A percentile compares a stretch with the other conserved stretches of the same genome.
Conservation (phyloP, 2,888 invertebrate genomes). For the Noctua comes region DNA sequence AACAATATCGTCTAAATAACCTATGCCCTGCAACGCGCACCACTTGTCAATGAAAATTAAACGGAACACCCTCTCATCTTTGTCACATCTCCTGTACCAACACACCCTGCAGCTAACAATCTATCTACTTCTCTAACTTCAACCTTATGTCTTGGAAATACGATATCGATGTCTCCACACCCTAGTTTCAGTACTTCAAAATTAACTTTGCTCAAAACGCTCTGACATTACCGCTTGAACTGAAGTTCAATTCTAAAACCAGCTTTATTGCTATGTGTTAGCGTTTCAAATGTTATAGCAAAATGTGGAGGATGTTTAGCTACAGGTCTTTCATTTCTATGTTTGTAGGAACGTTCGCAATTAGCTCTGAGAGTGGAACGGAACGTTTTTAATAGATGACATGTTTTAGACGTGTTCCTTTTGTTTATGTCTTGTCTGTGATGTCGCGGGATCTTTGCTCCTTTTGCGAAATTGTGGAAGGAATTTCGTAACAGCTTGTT, state of each 20-base stretch:
- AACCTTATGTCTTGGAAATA: slow-evolving; percentile 48
- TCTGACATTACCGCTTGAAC: slow-evolving; percentile 30
- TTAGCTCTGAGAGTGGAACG: slow-evolving; percentile 78
- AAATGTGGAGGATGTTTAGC: slow-evolving; percentile 51
- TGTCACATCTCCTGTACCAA: slow-evolving; percentile 74
- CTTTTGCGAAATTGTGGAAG: slow-evolving; percentile 21
- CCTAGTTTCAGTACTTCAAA: slow-evolving; percentile 20
- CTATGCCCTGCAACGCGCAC: slow-evolving; percentile 63
- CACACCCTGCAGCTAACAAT: slow-evolving; percentile 20
- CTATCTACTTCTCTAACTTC: slow-evolving; percentile 9
- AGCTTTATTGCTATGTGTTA: slow-evolving; percentile 56
- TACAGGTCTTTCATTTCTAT: slow-evolving; percentile 78
- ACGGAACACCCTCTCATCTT: slow-evolving; percentile 82
- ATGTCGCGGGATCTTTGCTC: slow-evolving; percentile 38
- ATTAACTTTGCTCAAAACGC: slow-evolving; percentile 35
- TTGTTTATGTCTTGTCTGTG: slow-evolving; percentile 60
- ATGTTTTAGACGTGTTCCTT: slow-evolving; percentile 64
- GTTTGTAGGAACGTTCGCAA: slow-evolving; percentile 81
- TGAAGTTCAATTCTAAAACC: slow-evolving; percentile 50
- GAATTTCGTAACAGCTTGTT: background rate
- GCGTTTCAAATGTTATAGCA: slow-evolving; percentile 31
- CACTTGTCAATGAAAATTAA: slow-evolving; percentile 85
- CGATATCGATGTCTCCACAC: background rate
- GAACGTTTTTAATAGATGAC: slow-evolving; percentile 73
- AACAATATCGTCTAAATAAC: slow-evolving; percentile 52